These are phyloP conservation scores for Metalampra italica DNA, from an alignment of 2,888 invertebrate species.

Conservation along the genomic window DNA sequence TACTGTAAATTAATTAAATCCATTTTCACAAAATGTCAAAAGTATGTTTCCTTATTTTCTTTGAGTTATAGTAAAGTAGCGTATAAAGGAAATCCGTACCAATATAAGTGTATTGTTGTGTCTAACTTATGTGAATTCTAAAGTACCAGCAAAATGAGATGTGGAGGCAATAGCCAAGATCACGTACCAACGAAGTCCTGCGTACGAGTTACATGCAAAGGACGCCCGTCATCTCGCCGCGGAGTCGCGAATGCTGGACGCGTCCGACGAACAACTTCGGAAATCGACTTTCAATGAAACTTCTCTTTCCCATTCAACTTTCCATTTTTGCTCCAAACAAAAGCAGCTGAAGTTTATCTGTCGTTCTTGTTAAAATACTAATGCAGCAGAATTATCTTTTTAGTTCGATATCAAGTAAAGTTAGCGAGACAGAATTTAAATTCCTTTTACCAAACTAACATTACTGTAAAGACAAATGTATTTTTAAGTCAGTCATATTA, in stretches of 20 bases:
- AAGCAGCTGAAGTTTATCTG: background rate
- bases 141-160: too few species aligned
- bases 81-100: too few species aligned
- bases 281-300: conserved; percentile 69
- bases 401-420: background rate
- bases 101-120: too few species aligned
- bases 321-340: conserved; percentile 22
- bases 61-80: too few species aligned
- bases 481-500: too few species aligned
- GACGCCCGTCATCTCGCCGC: conserved; percentile 1
- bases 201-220: conserved; percentile 12
- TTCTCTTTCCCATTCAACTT: conserved; percentile 50
- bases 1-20: too few species aligned
- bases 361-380: background rate
- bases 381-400: background rate
- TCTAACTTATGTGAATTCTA: too few species aligned
- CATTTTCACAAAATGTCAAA: too few species aligned
- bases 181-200: conserved; percentile 1
- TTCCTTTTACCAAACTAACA: too few species aligned
- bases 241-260: background rate
- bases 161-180: background rate
- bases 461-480: background rate
- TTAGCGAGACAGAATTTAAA: too few species aligned
- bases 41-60: too few species aligned
- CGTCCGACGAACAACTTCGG: conserved; percentile 51